Evolutionary conservation across 1,140 invertebrate species (phyloP), one percentile per base, ranked within the genome.

Genomic region (Megalonaias nervosa): DNA sequence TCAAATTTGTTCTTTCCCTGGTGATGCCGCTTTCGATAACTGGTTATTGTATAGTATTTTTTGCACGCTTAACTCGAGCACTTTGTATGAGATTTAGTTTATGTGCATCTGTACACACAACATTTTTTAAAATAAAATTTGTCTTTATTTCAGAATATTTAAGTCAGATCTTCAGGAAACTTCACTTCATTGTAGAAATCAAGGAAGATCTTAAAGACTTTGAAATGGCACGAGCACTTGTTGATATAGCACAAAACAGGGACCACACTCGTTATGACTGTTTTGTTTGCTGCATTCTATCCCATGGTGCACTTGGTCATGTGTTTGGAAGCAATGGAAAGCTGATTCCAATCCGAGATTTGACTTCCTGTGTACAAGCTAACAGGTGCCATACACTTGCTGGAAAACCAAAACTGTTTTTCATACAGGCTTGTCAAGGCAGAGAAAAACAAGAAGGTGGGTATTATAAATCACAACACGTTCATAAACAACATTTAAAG

Each of bases 381-480:
- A 75, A 82, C 38, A 70, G 73, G 15, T 90, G 87, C 76, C 84
- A 81, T 13, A 72, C 68, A 15, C 74, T 91, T 55, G 71, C 67
- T 17, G 84, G 83, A 21, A 91, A 90, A 80, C 90, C 90, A 31
- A 91, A 91, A 74, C 82, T 91, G 6, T 91, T 90, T 72, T 86
- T 91, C 62, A 82, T 91, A 26, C 89, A 91, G 79, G 87, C 89
- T 19, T 91, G 91, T 81, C 89, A 90, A 26, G 91, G 91, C 13
- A 79, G 86, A 60, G 80, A 82, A 17, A 88, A 85, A 61, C 85
- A 87, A 67, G 38, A 31, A 75, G 86, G 86, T 87, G 31, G 79
- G 75, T 70, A 56, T 55, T 31, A 31, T 65, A 48, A 48, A 48
- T 48, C 6, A 48, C 6, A 48, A 48, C 5, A 6, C 9, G 11